These are phyloP conservation scores for Protobothrops mucrosquamatus DNA, from an alignment of 2,113 vertebrate genomes.

Conservation along the genomic window DNA sequence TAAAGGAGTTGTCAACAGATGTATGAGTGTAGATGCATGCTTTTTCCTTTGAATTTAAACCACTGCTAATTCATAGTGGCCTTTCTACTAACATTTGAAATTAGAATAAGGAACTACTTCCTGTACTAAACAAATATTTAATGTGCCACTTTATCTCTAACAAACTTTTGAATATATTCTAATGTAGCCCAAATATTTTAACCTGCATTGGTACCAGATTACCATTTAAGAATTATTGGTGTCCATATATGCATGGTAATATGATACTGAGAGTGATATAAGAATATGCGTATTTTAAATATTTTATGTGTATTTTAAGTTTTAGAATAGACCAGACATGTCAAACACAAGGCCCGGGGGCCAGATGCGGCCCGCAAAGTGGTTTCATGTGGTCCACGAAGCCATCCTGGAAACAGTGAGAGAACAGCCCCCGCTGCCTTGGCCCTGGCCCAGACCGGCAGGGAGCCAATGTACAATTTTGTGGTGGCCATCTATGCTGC, in stretches of 20 bases:
- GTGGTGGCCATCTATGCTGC: too few relatives aligned
- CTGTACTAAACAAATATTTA: background rate
- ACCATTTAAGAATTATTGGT: background rate
- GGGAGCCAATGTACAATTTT: too few relatives aligned
- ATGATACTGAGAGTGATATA: background rate
- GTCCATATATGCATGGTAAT: background rate
- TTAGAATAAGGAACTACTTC: background rate
- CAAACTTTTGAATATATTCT: background rate
- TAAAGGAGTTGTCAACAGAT: background rate
- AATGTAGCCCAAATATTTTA: background rate
- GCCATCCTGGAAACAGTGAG: too few relatives aligned
- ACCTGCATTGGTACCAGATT: background rate
- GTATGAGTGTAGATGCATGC: background rate
- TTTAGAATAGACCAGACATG: background rate
- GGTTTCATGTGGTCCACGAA: too few relatives aligned
- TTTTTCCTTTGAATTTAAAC: background rate
- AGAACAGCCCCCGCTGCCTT: too few relatives aligned
- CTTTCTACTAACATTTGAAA: background rate
- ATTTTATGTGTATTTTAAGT: background rate
- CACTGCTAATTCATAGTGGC: background rate
- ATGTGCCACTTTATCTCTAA: background rate
- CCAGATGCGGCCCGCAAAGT: too few relatives aligned
- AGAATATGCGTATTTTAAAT: background rate
- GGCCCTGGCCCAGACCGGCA: too few relatives aligned
- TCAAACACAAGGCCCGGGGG: too few relatives aligned